phyloP scores from a whole-genome alignment of 2,113 vertebrate species.

The Gasterosteus aculeatus region DNA sequence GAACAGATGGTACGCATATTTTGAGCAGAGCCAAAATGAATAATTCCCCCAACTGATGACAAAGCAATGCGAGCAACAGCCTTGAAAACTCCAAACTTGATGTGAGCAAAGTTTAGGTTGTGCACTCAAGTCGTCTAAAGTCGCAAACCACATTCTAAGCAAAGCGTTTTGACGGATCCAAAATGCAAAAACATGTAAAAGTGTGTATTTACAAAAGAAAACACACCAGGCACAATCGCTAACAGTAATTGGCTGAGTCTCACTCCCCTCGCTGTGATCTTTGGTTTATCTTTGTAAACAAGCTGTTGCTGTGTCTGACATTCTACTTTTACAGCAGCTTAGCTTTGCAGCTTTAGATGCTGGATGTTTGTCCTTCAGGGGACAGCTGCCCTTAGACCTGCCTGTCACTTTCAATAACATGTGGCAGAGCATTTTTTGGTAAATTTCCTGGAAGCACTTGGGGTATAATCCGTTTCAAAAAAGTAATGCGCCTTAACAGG shows the following conservation, averaged over 20 bases:
- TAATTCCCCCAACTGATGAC: slow-evolving; percentile 71
- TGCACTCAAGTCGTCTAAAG: background rate
- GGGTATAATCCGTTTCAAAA: slow-evolving; percentile 29
- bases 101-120: slow-evolving; percentile 50
- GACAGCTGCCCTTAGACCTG: slow-evolving; percentile 65
- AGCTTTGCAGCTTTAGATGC: slow-evolving; percentile 47
- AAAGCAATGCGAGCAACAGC: slow-evolving; percentile 65
- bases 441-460: slow-evolving; percentile 32
- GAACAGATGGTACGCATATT: slow-evolving; percentile 82
- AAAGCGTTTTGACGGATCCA: background rate
- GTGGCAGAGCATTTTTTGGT: slow-evolving; percentile 35
- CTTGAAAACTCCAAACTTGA: slow-evolving; percentile 56
- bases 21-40: slow-evolving; percentile 73
- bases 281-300: slow-evolving; percentile 53
- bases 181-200: slow-evolving; percentile 14
- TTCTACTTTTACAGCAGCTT: slow-evolving; percentile 61
- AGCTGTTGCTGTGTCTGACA: slow-evolving; percentile 58
- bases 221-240: slow-evolving; percentile 8
- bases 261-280: slow-evolving; percentile 20
- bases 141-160: slow-evolving; percentile 15
- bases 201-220: slow-evolving; percentile 12
- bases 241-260: slow-evolving; percentile 7
- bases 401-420: slow-evolving; percentile 64
- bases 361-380: slow-evolving; percentile 66
- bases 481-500: background rate